These are phyloP conservation scores for Drosophila serrata DNA, from an alignment of 1,140 invertebrate genomes.

Conservation along the genomic window DNA sequence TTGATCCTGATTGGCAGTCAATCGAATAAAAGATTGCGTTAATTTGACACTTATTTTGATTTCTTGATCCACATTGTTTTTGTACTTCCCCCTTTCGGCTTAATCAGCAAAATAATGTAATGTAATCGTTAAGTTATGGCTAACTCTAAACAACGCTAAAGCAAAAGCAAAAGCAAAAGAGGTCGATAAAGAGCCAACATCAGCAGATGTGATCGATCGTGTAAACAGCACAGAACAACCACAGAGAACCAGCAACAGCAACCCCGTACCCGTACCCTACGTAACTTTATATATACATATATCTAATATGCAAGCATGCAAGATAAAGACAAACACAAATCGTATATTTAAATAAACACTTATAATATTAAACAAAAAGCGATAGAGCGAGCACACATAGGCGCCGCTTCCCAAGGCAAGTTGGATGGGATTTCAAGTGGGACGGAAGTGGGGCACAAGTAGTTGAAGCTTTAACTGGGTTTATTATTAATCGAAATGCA, in stretches of 20 bases:
- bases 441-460: not conserved
- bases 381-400: not conserved
- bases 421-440: not conserved
- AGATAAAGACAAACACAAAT: constrained; percentile 55
- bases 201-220: constrained; percentile 29
- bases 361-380: constrained; percentile 35
- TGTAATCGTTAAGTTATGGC: constrained; percentile 49
- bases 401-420: not conserved
- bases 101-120: constrained; percentile 36
- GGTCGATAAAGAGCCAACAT: constrained; percentile 9
- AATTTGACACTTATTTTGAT: constrained; percentile 9
- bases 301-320: constrained; percentile 63
- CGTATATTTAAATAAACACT: constrained; percentile 65
- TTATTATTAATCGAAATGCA: not conserved
- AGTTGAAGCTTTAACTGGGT: not conserved
- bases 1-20: constrained; percentile 33
- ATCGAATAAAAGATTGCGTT: constrained; percentile 41
- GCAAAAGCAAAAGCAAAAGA: constrained; percentile 14
- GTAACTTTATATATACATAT: constrained; percentile 54
- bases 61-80: constrained; percentile 22
- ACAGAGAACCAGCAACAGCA: constrained; percentile 18
- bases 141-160: constrained; percentile 43
- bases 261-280: constrained; percentile 10
- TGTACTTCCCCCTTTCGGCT: constrained; percentile 17
- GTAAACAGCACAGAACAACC: constrained; percentile 9